Evolutionary conservation across 2,888 invertebrate species (phyloP), one percentile per base, ranked within the genome.

Genomic region (Platycnemis pennipes): DNA sequence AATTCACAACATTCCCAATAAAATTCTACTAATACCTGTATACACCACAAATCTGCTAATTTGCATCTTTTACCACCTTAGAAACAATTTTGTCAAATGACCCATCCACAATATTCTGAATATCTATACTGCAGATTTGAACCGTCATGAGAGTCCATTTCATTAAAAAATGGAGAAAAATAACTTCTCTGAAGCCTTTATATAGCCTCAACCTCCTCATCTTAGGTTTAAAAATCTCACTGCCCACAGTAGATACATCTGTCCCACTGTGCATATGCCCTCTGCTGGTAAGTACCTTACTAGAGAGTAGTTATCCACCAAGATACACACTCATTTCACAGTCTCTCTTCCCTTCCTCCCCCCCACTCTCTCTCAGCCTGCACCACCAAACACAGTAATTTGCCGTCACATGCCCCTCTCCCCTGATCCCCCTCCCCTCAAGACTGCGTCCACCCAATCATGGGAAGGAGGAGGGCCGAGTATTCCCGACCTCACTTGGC

Each of bases 361-460:
- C 63, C 63, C 44, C 63, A 7, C 63, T n/a, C 63, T 69, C 63
- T 44, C 56, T 42, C 63, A 37, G 26, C 89, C 89, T 56, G 37
- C 89, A 69, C 63, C 87, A 46, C 45, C 87, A 87, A 77, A 77
- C 77, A 77, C 77, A 37, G 77, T 19, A 8, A 13, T 19, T 26
- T 63, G 7, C 86, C 16, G 7, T 19, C 49, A 89, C 89, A 26
- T 13, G 37, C 91, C 63, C 63, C 56, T 63, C 91, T 69, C 19
- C n/a, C 63, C 31, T 69, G 37, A 22, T 69, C 31, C 63, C 45
- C 44, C 63, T 45, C 91, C 63, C 91, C 69, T 91, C 91, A 91
- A 63, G 91, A 91, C 63, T 91, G 91, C 63, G 91, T 91, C 91
- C 91, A 91, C 91, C 91, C 91, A 91, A 91, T 91, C 91, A 91